These are phyloP conservation scores for Ypsolopha scabrella DNA, from an alignment of 2,888 invertebrate species.

Conservation along the genomic window DNA sequence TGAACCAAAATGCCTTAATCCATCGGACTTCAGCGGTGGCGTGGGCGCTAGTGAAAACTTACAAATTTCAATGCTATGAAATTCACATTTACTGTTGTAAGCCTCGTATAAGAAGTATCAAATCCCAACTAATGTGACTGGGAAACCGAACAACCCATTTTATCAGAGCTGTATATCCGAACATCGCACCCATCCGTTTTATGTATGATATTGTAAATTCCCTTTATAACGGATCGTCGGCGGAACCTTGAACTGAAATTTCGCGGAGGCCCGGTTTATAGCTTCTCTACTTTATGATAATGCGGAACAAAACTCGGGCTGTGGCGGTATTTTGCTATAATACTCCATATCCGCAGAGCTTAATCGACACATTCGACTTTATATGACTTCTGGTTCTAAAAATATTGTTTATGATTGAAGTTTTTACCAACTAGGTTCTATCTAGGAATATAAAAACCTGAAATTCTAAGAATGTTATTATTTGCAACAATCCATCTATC, in stretches of 20 bases:
- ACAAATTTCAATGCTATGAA: background rate
- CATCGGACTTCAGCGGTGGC: too few relatives aligned
- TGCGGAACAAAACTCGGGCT: conserved; percentile 18
- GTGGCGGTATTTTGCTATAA: conserved; percentile 5
- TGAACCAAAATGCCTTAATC: too few relatives aligned
- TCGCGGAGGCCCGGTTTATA: conserved; percentile 33
- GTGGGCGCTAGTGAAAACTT: too few relatives aligned
- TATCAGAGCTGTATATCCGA: background rate
- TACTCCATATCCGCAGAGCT: too few relatives aligned
- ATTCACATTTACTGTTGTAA: background rate
- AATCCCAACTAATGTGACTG: background rate
- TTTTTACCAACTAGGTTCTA: too few relatives aligned
- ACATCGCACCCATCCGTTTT: background rate
- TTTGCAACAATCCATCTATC: too few relatives aligned
- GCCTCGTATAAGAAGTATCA: background rate
- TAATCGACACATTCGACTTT: too few relatives aligned
- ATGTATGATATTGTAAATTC: conserved; percentile 1
- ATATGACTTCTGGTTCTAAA: too few relatives aligned
- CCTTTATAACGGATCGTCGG: conserved; percentile 19
- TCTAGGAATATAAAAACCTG: too few relatives aligned
- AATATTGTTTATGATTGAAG: too few relatives aligned
- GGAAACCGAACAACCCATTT: background rate
- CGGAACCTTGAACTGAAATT: conserved; percentile 36
- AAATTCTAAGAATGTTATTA: too few relatives aligned
- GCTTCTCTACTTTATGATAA: conserved; percentile 57